These are phyloP conservation scores for Didymodactylos carnosus DNA, from an alignment of 2,888 invertebrate species.

Conservation along the genomic window DNA sequence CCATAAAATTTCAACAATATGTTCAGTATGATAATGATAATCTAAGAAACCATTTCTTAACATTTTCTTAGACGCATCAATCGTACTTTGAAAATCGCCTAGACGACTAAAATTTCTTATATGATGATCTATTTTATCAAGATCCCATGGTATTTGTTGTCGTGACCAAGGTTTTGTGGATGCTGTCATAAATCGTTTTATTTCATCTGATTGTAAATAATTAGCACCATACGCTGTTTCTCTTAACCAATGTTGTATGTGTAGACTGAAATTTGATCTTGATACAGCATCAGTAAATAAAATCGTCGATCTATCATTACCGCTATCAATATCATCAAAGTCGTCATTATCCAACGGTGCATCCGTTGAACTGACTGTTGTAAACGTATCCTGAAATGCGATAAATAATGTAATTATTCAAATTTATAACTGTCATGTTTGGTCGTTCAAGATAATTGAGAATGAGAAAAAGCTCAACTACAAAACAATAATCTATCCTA, in stretches of 20 bases:
- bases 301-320: no score
- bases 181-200: neutral
- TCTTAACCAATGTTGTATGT: neutral
- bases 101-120: neutral
- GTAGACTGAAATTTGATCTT: neutral
- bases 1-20: neutral
- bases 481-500: no score
- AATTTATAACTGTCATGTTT: no score
- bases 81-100: neutral
- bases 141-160: neutral
- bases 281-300: neutral
- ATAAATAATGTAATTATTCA: no score
- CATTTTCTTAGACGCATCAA: neutral
- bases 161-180: neutral
- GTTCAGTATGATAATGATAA: neutral
- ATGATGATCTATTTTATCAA: neutral
- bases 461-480: no score
- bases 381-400: no score
- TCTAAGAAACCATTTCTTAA: neutral
- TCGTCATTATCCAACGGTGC: no score
- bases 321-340: no score
- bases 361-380: no score
- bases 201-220: neutral
- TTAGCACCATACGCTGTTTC: neutral
- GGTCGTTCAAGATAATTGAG: no score